Evolutionary conservation across 2,797 vertebrate species (phyloP).

Genomic region (Sebastes dallii): DNA sequence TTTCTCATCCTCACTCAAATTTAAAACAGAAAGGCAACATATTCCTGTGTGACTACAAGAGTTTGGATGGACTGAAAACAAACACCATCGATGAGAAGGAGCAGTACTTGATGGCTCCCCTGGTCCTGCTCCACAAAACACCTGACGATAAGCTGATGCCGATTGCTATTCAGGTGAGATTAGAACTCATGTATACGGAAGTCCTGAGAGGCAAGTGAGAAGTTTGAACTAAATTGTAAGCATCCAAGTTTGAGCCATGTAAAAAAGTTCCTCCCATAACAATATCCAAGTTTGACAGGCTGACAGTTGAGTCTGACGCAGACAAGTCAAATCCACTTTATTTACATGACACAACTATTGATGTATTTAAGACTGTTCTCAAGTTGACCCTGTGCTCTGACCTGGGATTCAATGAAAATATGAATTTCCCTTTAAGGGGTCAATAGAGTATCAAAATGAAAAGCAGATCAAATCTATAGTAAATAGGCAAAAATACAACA

Average conservation of each 20-base stretch:
- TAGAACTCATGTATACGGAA: too few species aligned
- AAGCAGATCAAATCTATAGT: not conserved
- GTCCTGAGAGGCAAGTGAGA: too few species aligned
- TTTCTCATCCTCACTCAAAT: not conserved
- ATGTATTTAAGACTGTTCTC: too few species aligned
- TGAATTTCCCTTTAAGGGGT: fast-evolving
- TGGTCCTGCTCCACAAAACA: conserved; percentile 75
- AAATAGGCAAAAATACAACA: not conserved
- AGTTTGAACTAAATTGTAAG: too few species aligned
- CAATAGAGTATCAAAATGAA: not conserved
- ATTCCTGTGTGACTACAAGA: conserved; percentile 81
- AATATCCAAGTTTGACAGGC: too few species aligned
- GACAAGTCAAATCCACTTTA: too few species aligned
- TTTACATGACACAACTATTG: too few species aligned
- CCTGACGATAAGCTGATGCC: conserved; percentile 36
- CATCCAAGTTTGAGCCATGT: too few species aligned
- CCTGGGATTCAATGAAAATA: too few species aligned
- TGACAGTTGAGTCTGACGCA: too few species aligned
- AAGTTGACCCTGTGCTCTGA: too few species aligned
- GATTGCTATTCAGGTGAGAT: conserved; percentile 82
- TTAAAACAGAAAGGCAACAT: conserved; percentile 80
- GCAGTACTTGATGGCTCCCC: conserved; percentile 76
- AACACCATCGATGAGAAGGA: conserved; percentile 60
- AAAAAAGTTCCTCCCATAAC: too few species aligned
- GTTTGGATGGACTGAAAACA: conserved; percentile 66